Percentiles rank a stretch among this genome's conserved stretches.
These are phyloP conservation scores for Microctenopoma stevenorrisi DNA, from an alignment of 2,797 vertebrate species.

Conservation along the genomic window DNA sequence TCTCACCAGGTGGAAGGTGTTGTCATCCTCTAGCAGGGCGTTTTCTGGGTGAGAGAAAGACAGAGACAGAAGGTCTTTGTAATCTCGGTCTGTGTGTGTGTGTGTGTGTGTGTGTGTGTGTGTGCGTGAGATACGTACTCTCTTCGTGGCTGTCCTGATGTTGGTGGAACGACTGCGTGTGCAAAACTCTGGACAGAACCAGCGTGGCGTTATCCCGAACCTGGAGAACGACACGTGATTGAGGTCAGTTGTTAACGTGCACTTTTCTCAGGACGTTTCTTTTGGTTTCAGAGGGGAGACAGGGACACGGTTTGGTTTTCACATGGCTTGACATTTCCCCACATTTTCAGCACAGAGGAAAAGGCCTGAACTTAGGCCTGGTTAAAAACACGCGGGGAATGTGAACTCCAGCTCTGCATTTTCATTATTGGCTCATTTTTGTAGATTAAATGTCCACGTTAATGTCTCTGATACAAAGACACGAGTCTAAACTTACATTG, in stretches of 20 bases:
- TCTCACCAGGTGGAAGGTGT: conserved; percentile 94
- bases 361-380: conserved; percentile 22
- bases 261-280: neutral
- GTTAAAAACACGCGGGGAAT: conserved; percentile 35
- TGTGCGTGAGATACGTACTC: conserved; percentile 82
- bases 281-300: conserved; percentile 37
- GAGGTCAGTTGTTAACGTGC: no score
- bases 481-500: conserved; percentile 85
- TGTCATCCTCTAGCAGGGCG: conserved; percentile 95
- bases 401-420: neutral
- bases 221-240: conserved; percentile 74
- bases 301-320: neutral
- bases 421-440: neutral
- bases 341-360: conserved; percentile 6
- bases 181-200: conserved; percentile 91
- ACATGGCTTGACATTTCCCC: conserved; percentile 43
- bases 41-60: conserved; percentile 76
- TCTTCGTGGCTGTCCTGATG: conserved; percentile 94
- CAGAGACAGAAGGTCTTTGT: no score
- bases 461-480: no score
- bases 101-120: conserved; percentile 19
- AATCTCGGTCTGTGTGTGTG: neutral
- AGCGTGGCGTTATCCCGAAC: conserved; percentile 94
- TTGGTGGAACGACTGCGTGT: conserved; percentile 93
- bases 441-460: neutral